phyloP scores from a whole-genome alignment of 2,113 vertebrate genomes.

The Isichthys henryi region DNA sequence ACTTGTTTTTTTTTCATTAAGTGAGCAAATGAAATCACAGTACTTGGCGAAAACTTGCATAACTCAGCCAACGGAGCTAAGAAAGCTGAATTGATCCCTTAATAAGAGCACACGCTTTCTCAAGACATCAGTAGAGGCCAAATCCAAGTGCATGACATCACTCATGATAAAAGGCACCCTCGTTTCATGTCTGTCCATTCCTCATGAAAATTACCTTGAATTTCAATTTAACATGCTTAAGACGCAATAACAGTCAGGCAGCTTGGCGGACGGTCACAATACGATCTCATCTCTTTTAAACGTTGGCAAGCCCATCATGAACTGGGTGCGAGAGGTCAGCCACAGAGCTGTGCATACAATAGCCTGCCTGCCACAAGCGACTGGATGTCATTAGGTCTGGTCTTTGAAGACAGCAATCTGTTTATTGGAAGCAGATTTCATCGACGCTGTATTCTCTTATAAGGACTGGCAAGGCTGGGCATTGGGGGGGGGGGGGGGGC shows the following conservation, averaged over 20 bases:
- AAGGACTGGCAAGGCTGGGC: background rate
- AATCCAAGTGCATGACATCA: conserved; percentile 6
- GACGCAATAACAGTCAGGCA: conserved; percentile 6
- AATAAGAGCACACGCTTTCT: background rate
- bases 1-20: background rate
- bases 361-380: background rate
- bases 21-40: background rate
- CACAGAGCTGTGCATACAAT: background rate
- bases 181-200: conserved; percentile 14
- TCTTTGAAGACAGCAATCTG: conserved; percentile 11
- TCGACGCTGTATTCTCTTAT: background rate
- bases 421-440: conserved; percentile 12
- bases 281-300: conserved; percentile 20
- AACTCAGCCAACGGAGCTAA: background rate
- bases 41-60: background rate
- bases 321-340: conserved; percentile 11
- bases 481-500: background rate
- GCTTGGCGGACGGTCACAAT: background rate
- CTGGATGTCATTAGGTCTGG: background rate
- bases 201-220: conserved; percentile 19
- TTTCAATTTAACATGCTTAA: conserved; percentile 23
- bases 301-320: background rate
- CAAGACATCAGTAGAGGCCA: background rate
- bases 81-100: background rate
- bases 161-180: conserved; percentile 8